phyloP scores from a whole-genome alignment of 2,888 invertebrate species.

The Eulithis testata region DNA sequence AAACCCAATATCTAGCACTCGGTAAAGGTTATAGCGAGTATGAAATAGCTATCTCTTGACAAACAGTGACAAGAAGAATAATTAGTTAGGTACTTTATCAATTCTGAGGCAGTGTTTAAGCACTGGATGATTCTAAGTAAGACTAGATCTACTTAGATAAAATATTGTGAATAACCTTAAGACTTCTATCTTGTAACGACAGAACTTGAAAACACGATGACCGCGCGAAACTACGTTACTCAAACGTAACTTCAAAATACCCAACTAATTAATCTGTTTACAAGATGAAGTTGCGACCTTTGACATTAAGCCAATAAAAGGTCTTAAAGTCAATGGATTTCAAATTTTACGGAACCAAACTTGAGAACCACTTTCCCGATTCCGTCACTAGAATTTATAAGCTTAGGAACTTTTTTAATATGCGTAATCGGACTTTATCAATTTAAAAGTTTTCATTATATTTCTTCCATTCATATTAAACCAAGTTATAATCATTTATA shows the following conservation, averaged over 20 bases:
- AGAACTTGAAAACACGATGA: too few species aligned
- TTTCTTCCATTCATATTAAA: background rate
- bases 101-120: too few species aligned
- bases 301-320: constrained; percentile 28
- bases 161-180: too few species aligned
- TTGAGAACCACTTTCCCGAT: constrained; percentile 32
- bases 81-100: too few species aligned
- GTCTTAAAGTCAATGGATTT: constrained; percentile 38
- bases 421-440: constrained; percentile 30
- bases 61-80: too few species aligned
- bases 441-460: constrained; percentile 4
- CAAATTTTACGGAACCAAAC: constrained; percentile 44
- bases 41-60: too few species aligned
- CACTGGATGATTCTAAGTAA: too few species aligned
- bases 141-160: too few species aligned
- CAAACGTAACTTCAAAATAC: constrained; percentile 16
- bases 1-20: too few species aligned
- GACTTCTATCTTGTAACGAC: too few species aligned
- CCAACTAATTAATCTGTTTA: constrained; percentile 38
- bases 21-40: too few species aligned
- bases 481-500: background rate
- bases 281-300: constrained; percentile 18
- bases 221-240: too few species aligned
- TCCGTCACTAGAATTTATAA: constrained; percentile 46
- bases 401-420: constrained; percentile 53